Percentiles rank a stretch among this genome's conserved stretches.
These are phyloP conservation scores for Lanistes nyassanus DNA, from an alignment of 1,140 invertebrate genomes.

Conservation along the genomic window DNA sequence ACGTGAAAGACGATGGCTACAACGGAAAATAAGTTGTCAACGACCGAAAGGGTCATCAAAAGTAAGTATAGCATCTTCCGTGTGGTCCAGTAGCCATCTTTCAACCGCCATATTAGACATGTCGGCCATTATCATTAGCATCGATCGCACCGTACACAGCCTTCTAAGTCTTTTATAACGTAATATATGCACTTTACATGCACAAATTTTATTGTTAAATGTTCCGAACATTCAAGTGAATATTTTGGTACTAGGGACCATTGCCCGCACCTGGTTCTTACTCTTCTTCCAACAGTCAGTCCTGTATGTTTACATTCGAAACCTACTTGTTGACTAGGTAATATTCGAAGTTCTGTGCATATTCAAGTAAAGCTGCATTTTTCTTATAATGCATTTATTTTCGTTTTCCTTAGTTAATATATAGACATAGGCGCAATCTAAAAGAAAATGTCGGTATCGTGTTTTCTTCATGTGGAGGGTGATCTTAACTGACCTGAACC, in stretches of 20 bases:
- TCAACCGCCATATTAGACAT: constrained; percentile 57
- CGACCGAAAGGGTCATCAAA: constrained; percentile 79
- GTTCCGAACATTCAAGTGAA: no score
- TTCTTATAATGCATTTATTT: no score
- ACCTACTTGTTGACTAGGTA: constrained; percentile 16
- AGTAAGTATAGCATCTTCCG: constrained; percentile 69
- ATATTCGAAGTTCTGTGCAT: not conserved
- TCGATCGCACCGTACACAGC: constrained; percentile 26
- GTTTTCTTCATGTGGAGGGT: no score
- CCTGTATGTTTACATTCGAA: constrained; percentile 24
- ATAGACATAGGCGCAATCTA: no score
- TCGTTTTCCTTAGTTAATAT: no score
- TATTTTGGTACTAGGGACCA: no score
- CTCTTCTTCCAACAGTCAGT: no score
- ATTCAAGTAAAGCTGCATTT: no score
- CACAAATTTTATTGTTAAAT: not conserved
- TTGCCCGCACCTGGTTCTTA: no score
- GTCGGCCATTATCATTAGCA: constrained; percentile 36
- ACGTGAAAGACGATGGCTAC: constrained; percentile 62
- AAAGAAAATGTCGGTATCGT: no score
- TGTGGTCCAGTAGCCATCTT: constrained; percentile 34
- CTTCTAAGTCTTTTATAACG: constrained; percentile 3
- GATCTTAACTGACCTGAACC: no score
- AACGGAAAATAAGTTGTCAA: constrained; percentile 73
- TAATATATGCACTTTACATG: not conserved